Percentiles rank a stretch among this genome's conserved stretches.
These are phyloP conservation scores for Tychaedon coryphoeus DNA, from an alignment of 2,113 vertebrate species.

Conservation along the genomic window DNA sequence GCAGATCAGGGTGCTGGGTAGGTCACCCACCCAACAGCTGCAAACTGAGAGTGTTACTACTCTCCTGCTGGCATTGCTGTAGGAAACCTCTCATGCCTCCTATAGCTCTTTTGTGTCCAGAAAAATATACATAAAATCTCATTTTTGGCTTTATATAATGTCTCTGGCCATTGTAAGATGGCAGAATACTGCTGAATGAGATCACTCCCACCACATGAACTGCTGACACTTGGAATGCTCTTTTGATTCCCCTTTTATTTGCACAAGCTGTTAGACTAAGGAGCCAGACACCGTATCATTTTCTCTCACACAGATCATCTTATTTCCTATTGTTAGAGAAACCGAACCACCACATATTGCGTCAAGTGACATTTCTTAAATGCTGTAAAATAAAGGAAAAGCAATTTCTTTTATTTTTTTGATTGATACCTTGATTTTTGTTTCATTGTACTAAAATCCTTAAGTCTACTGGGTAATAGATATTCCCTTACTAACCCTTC, in stretches of 20 bases:
- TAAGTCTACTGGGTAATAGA: not conserved
- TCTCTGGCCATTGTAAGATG: not conserved
- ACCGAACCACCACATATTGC: not conserved
- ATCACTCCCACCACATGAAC: not conserved
- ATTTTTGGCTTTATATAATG: not conserved
- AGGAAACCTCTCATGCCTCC: not conserved
- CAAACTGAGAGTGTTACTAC: not conserved
- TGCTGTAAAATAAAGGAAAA: not conserved
- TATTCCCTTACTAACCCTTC: not conserved
- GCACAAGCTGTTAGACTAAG: not conserved
- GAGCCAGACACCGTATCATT: not conserved
- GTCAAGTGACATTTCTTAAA: not conserved
- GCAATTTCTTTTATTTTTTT: not conserved
- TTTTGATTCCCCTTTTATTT: slow-evolving; percentile 9
- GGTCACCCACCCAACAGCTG: not conserved
- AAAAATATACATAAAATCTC: not conserved
- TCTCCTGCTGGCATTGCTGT: not conserved
- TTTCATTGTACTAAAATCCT: not conserved
- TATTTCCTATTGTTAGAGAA: not conserved
- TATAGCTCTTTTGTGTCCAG: not conserved
- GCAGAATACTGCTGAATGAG: not conserved
- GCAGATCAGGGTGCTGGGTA: too few relatives aligned
- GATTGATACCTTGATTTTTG: not conserved
- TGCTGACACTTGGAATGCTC: slow-evolving; percentile 15
- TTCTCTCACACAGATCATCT: not conserved